Base-by-base conservation (phyloP, 2,113 vertebrate genomes). In the Stictonetta naevosa region DNA sequence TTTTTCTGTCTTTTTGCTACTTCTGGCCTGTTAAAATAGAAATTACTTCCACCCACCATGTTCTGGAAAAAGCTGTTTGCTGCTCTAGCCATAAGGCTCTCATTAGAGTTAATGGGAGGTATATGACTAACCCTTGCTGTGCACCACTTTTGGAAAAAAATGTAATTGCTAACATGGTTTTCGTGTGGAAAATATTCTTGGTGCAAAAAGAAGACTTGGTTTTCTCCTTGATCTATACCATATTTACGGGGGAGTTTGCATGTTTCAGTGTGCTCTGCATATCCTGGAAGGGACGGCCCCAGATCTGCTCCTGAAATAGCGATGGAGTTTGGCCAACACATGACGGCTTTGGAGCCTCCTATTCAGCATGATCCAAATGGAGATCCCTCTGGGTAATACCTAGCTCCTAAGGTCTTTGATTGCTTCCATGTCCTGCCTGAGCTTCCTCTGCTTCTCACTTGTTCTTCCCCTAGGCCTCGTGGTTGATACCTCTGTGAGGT, bases 91-190 rank as follows among this genome's bases (percentile, higher is more conserved):
- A 81, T 83, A 92, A 88, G 89, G 89, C 59, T 89, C 79, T 96
- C 76, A 93, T 97, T 97, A 96, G 85, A 95, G 67, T 94, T 94
- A 92, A 93, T 91, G 90, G 88, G 90, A 95, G 86, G 89, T 83
- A 29, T 36, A 69, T 92, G 89, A 91, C 94, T 96, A 96, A 96
- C 90, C 78, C 88, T 92, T 94, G 44, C 40, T 86, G 80, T 75
- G 59, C 6, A 11, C 83, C 62, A 84, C 62, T 94, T 92, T 4
- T 83, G 58, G 60, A 25, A 36, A 90, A 58, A 91, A 92, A 13
- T 34, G 44, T 76, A 73, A 86, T 92, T 91, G 33, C 86, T 86
- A 79, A 87, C 53, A 36, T 66, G 86, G 74, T 63, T 96, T 84
- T 95, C 75, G 78, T 90, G 82, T 86, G 55, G 89, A 87, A 92